A percentile compares a stretch with the other conserved stretches of the same genome.
phyloP scores from a whole-genome alignment of 2,888 invertebrate species.

The Pollenia amentaria region DNA sequence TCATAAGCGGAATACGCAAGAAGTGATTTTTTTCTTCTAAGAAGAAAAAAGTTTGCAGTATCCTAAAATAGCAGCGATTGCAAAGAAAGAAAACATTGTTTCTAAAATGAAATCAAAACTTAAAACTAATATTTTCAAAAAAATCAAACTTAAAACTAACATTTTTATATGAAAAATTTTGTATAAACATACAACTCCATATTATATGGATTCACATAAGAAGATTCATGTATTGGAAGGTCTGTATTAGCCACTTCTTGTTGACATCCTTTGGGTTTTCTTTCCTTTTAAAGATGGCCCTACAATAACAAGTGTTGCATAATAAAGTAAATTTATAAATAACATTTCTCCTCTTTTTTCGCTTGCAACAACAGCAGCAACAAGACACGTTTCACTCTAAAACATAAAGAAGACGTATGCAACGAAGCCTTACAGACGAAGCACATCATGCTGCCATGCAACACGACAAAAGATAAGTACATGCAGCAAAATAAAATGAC shows the following conservation, averaged over 20 bases:
- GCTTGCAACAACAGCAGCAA: conserved; percentile 9
- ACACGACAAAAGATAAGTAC: neutral
- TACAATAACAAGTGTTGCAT: conserved; percentile 66
- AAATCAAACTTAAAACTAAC: too few relatives aligned
- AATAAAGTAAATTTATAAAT: conserved; percentile 62
- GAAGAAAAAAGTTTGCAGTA: neutral
- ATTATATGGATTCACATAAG: too few relatives aligned
- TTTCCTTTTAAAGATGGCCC: conserved; percentile 16
- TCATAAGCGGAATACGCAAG: too few relatives aligned
- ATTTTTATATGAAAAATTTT: too few relatives aligned
- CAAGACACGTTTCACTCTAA: conserved; percentile 16
- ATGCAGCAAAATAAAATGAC: conserved; percentile 38
- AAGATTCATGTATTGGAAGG: neutral
- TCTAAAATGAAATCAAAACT: too few relatives aligned
- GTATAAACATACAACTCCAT: too few relatives aligned
- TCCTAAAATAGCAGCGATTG: too few relatives aligned
- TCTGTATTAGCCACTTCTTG: neutral
- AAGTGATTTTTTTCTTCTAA: too few relatives aligned
- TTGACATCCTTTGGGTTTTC: neutral
- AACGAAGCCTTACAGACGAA: conserved; percentile 29
- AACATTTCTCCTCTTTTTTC: conserved; percentile 24
- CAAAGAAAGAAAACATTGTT: too few relatives aligned
- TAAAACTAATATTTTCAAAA: too few relatives aligned
- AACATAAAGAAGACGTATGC: neutral
- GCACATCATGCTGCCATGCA: conserved; percentile 8